Evolutionary conservation across 2,113 vertebrate species (phyloP).

Genomic region (Oceanodroma tethys): DNA sequence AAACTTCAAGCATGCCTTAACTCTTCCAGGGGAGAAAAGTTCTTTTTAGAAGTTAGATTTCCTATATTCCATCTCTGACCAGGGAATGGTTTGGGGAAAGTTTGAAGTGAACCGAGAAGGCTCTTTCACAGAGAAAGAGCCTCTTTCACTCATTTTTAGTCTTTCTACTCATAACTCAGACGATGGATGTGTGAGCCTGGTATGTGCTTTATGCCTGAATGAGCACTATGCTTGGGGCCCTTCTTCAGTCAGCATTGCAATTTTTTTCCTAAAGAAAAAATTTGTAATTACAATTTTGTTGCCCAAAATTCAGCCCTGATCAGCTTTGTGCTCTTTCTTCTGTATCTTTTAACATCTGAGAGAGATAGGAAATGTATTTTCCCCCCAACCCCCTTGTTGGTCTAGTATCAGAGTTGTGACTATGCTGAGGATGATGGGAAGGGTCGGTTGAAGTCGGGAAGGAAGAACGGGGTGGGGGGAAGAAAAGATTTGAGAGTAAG

Average conservation of each 20-base stretch:
- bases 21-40: background rate
- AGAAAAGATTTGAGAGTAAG: background rate
- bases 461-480: background rate
- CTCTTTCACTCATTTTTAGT: background rate
- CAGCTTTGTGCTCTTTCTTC: background rate
- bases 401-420: background rate
- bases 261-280: background rate
- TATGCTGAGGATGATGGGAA: background rate
- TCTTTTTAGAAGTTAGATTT: background rate
- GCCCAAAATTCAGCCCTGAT: background rate
- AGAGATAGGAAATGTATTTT: background rate
- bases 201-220: background rate
- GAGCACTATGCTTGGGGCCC: background rate
- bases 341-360: background rate
- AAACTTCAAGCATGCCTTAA: background rate
- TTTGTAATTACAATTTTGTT: background rate
- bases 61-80: background rate
- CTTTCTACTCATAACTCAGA: background rate
- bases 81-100: background rate
- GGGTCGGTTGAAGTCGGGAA: background rate
- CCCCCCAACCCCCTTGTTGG: rapidly evolving
- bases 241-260: background rate
- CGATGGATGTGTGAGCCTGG: background rate
- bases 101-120: background rate
- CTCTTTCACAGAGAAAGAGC: background rate